Conservation (phyloP, 2,113 vertebrate genomes). For the Cepphus grylle region DNA sequence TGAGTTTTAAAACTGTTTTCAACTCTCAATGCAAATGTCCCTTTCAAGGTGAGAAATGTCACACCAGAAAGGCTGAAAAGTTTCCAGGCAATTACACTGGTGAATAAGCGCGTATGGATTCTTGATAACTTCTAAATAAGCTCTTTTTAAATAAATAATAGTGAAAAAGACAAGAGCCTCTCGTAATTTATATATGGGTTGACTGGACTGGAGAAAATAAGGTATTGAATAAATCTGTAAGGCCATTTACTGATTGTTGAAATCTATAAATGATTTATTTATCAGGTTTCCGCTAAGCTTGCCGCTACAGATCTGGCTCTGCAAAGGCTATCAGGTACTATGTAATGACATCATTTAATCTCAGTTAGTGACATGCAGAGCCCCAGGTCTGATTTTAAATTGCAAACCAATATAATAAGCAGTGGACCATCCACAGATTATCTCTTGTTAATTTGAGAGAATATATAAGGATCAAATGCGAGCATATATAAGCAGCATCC, state of each 20-base stretch:
- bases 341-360: not conserved
- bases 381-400: not conserved
- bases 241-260: not conserved
- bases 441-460: not conserved
- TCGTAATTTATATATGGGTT: not conserved
- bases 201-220: not conserved
- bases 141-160: slow-evolving; percentile 31
- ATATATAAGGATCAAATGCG: not conserved
- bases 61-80: slow-evolving; percentile 49
- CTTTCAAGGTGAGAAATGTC: slow-evolving; percentile 68
- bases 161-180: not conserved
- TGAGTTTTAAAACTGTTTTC: slow-evolving; percentile 69
- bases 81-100: slow-evolving; percentile 65
- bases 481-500: not conserved
- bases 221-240: not conserved
- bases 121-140: slow-evolving; percentile 52
- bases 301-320: not conserved
- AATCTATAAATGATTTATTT: not conserved
- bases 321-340: not conserved
- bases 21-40: slow-evolving; percentile 68
- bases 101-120: slow-evolving; percentile 44
- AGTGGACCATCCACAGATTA: not conserved
- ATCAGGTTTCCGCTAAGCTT: not conserved
- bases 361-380: not conserved
- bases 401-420: not conserved